Percentiles rank a stretch among this genome's conserved stretches.
These are phyloP conservation scores for Rhopalosiphum nymphaeae DNA, from an alignment of 2,888 invertebrate species.

Conservation along the genomic window DNA sequence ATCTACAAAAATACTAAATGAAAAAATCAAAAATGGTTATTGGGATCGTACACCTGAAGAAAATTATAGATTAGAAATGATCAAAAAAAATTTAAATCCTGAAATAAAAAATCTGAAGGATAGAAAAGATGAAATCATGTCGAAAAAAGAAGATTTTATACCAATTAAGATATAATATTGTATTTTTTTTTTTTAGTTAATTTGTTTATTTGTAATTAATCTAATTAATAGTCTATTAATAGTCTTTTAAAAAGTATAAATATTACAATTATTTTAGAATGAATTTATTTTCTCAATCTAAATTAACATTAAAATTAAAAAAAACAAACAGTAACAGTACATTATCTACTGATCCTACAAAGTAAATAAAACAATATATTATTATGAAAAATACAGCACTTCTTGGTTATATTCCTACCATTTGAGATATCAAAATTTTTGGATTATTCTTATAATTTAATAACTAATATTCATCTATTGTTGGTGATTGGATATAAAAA, in stretches of 20 bases:
- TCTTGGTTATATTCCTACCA: background rate
- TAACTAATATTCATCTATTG: background rate
- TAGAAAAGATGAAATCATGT: slow-evolving; percentile 32
- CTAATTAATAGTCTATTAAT: too few species aligned
- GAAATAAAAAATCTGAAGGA: slow-evolving; percentile 36
- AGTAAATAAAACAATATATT: slow-evolving; percentile 42
- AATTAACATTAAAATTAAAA: slow-evolving; percentile 60
- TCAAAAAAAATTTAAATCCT: slow-evolving; percentile 48
- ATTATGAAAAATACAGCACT: background rate
- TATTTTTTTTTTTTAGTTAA: background rate
- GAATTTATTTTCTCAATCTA: slow-evolving; percentile 61
- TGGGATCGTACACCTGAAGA: slow-evolving; percentile 53
- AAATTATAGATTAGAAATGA: slow-evolving; percentile 51
- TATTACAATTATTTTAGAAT: slow-evolving; percentile 25
- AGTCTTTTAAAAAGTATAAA: background rate
- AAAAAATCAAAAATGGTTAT: slow-evolving; percentile 52
- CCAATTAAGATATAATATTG: slow-evolving; percentile 41
- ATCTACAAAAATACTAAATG: slow-evolving; percentile 25
- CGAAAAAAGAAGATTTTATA: slow-evolving; percentile 14
- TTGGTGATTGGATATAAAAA: background rate
- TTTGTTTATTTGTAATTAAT: slow-evolving; percentile 26
- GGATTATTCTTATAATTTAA: background rate
- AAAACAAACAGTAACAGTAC: slow-evolving; percentile 14
- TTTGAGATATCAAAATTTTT: background rate
- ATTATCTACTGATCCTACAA: background rate